Conservation (phyloP, 2,113 vertebrate genomes). For the Trachemys scripta region DNA sequence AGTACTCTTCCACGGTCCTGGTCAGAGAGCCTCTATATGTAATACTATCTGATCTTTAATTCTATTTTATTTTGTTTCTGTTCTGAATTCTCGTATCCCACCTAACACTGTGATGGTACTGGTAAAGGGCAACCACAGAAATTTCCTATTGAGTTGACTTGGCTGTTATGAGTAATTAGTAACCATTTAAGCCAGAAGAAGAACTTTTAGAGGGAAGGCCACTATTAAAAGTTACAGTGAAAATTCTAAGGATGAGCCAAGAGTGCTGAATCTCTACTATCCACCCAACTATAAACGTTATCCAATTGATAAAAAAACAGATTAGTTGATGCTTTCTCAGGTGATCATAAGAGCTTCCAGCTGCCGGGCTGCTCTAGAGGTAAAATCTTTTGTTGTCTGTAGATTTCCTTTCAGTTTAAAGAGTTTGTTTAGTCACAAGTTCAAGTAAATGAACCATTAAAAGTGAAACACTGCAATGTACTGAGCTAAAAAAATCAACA, state of each 20-base stretch:
- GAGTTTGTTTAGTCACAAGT: not conserved
- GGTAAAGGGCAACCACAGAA: not conserved
- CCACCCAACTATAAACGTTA: not conserved
- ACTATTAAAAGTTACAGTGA: not conserved
- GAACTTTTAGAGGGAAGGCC: not conserved
- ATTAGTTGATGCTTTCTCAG: not conserved
- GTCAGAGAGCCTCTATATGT: rapidly evolving
- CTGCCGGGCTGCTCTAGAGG: rapidly evolving
- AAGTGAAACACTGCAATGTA: not conserved
- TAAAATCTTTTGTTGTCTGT: not conserved
- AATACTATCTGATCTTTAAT: not conserved
- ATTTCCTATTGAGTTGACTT: not conserved
- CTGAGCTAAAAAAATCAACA: not conserved
- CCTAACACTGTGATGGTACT: rapidly evolving
- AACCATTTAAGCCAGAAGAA: not conserved
- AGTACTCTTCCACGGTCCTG: not conserved
- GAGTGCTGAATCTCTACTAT: not conserved
- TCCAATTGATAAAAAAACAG: rapidly evolving
- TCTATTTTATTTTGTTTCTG: not conserved
- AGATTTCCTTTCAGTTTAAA: not conserved
- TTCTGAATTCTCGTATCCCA: not conserved
- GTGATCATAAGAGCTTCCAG: not conserved
- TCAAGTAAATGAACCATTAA: not conserved
- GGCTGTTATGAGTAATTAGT: not conserved
- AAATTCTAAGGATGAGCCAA: not conserved